phyloP scores from a whole-genome alignment of 2,113 vertebrate genomes.

The Rhea americana region DNA sequence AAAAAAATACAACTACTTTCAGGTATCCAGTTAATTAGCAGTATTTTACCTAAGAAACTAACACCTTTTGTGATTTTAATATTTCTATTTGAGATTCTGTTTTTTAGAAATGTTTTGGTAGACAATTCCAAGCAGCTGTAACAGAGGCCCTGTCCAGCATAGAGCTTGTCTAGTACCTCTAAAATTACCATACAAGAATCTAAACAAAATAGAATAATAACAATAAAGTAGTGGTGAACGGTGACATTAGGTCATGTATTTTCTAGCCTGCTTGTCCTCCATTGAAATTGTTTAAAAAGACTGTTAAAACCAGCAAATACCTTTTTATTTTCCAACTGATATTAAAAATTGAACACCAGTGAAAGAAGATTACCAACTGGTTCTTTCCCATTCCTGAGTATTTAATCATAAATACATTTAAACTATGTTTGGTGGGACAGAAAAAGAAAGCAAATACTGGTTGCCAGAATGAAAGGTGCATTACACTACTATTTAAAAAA shows the following conservation, averaged over 20 bases:
- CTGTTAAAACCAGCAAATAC: background rate
- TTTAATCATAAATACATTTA: background rate
- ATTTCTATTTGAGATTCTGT: background rate
- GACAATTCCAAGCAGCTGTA: background rate
- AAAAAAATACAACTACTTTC: background rate
- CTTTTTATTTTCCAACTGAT: background rate
- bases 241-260: background rate
- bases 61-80: background rate
- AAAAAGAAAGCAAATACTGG: background rate
- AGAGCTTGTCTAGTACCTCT: background rate
- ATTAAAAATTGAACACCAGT: background rate
- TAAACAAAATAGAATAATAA: background rate
- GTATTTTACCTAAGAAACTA: background rate
- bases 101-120: background rate
- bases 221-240: background rate
- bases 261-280: background rate
- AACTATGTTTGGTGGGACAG: background rate
- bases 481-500: background rate
- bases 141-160: background rate
- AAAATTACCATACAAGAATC: background rate
- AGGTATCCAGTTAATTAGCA: background rate
- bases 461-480: background rate
- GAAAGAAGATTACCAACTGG: background rate
- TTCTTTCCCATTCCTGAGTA: background rate
- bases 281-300: background rate